phyloP scores from a whole-genome alignment of 2,113 vertebrate genomes.

The Equus przewalskii region DNA sequence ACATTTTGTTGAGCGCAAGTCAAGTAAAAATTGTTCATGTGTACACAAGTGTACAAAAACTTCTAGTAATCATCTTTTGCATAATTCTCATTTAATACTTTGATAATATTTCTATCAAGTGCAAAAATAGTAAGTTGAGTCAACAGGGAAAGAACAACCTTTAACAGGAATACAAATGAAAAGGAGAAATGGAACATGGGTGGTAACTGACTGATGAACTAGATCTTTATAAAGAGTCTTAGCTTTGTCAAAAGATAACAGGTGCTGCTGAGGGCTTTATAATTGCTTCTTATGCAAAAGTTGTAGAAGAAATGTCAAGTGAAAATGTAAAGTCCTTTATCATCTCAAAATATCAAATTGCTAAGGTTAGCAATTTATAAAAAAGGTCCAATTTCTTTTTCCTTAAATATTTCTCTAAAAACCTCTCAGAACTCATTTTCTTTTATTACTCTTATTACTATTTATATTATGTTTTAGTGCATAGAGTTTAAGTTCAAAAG shows the following conservation, averaged over 20 bases:
- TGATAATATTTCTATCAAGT: neutral
- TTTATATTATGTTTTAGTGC: neutral
- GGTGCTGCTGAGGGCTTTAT: conserved; percentile 14
- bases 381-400: conserved; percentile 42
- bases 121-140: neutral
- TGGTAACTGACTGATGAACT: conserved; percentile 8
- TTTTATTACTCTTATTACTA: neutral
- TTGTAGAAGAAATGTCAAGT: conserved; percentile 35
- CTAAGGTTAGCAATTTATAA: conserved; percentile 38
- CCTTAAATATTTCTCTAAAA: conserved; percentile 48
- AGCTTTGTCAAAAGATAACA: conserved; percentile 56
- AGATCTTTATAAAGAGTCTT: conserved; percentile 3
- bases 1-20: neutral
- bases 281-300: conserved; percentile 58
- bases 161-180: conserved; percentile 49
- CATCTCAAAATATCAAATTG: conserved; percentile 12
- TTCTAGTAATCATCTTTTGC: neutral
- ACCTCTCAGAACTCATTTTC: neutral
- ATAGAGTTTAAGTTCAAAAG: neutral
- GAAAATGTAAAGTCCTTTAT: conserved; percentile 28
- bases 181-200: conserved; percentile 47
- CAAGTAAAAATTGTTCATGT: neutral
- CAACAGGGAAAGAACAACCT: conserved; percentile 3
- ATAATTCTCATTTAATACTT: neutral
- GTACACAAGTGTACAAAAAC: neutral